phyloP scores from a whole-genome alignment of 2,113 vertebrate species.

The Machaerirhynchus nigripectus region DNA sequence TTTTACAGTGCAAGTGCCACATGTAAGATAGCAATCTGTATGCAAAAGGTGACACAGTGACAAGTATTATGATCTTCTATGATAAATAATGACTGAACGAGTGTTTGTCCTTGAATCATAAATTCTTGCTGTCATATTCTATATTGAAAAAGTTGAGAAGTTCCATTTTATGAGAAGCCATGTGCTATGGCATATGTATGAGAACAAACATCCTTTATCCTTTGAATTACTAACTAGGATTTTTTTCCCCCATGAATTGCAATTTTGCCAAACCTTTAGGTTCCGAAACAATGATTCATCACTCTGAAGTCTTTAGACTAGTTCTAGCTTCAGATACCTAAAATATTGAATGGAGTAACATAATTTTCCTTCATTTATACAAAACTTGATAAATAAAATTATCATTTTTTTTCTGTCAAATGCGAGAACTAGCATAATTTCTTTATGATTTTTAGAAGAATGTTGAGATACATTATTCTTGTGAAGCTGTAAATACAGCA shows the following conservation, averaged over 20 bases:
- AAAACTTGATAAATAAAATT: not conserved
- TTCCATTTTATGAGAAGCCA: not conserved
- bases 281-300: not conserved
- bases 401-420: not conserved
- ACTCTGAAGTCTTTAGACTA: not conserved
- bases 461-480: not conserved
- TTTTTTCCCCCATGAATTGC: not conserved
- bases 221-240: not conserved
- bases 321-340: not conserved
- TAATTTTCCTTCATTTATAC: not conserved
- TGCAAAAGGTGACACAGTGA: not conserved
- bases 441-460: not conserved
- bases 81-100: not conserved
- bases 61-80: not conserved
- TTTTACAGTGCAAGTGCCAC: not conserved
- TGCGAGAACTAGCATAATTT: not conserved
- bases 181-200: not conserved
- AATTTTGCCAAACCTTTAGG: not conserved
- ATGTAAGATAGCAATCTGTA: not conserved
- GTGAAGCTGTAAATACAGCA: not conserved
- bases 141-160: not conserved
- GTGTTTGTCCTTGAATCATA: not conserved
- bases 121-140: not conserved
- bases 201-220: not conserved
- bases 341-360: not conserved